Evolutionary conservation across 2,888 invertebrate species (phyloP).

Genomic region (Synergus laeviventris): DNA sequence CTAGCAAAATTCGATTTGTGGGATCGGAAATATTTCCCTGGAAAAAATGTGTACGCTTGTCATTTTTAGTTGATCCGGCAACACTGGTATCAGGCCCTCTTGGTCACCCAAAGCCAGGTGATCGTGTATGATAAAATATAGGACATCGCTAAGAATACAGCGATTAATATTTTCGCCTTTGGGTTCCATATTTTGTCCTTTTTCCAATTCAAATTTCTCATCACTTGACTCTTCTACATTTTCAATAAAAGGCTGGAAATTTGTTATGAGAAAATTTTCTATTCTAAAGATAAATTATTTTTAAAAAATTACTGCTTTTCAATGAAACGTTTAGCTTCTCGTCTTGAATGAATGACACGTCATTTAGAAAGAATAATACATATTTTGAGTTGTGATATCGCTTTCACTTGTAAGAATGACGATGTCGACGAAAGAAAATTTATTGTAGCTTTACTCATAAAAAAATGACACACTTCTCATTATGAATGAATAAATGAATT

Average conservation of each 20-base stretch:
- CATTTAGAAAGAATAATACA: background rate
- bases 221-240: background rate
- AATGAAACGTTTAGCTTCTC: background rate
- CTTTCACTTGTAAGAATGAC: background rate
- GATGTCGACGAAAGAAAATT: background rate
- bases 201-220: conserved; percentile 39
- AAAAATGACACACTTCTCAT: background rate
- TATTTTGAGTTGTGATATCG: background rate
- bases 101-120: conserved; percentile 64
- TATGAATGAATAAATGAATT: background rate
- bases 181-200: conserved; percentile 36
- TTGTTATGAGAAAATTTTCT: background rate
- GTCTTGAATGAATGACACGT: background rate
- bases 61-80: conserved; percentile 59
- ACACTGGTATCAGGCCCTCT: conserved; percentile 53
- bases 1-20: background rate
- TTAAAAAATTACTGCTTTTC: background rate
- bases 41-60: conserved; percentile 50
- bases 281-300: too few relatives aligned
- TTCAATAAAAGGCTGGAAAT: background rate
- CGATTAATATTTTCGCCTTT: conserved; percentile 28
- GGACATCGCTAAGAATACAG: conserved; percentile 52
- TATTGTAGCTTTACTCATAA: background rate
- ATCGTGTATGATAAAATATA: conserved; percentile 67
- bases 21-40: conserved; percentile 57